A percentile compares a stretch with the other conserved stretches of the same genome.
Evolutionary conservation across 1,140 invertebrate species (phyloP).

Genomic region (Drosophila gunungcola): DNA sequence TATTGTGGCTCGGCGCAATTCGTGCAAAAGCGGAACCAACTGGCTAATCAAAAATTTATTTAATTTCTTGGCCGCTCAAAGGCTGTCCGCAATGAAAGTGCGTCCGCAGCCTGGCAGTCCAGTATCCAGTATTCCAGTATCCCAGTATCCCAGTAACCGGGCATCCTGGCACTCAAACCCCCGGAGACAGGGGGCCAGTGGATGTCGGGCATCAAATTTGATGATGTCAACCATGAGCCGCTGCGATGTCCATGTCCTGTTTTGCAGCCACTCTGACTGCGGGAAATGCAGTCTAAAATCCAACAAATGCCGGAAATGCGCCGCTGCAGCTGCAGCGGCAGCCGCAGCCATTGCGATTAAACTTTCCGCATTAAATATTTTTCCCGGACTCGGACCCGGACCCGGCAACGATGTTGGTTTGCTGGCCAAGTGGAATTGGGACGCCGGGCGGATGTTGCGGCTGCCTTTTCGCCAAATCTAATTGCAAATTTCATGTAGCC

Average conservation of each 20-base stretch:
- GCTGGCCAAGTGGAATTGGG: conserved; percentile 21
- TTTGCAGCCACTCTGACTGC: conserved; percentile 31
- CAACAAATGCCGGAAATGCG: conserved; percentile 78
- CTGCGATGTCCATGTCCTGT: conserved; percentile 37
- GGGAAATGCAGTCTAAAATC: conserved; percentile 73
- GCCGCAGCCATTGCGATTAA: conserved; percentile 59
- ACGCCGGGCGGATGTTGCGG: conserved; percentile 59
- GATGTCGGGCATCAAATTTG: conserved; percentile 65
- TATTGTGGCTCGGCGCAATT: conserved; percentile 20
- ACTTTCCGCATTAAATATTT: conserved; percentile 78
- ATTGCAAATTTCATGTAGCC: conserved; percentile 79
- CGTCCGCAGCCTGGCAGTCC: conserved; percentile 33
- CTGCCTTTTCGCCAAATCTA: conserved; percentile 74
- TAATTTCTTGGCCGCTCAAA: conserved; percentile 69
- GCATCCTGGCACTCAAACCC: conserved; percentile 26
- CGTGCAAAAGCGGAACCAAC: conserved; percentile 26
- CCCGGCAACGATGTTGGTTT: conserved; percentile 14
- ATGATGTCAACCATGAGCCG: conserved; percentile 57
- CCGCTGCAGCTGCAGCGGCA: conserved; percentile 36
- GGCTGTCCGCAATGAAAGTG: conserved; percentile 55
- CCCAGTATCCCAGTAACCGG: too few relatives aligned
- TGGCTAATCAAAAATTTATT: conserved; percentile 77
- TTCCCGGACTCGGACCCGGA: conserved; percentile 5
- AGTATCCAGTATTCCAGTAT: conserved; percentile 4
- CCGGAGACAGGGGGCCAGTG: conserved; percentile 34